phyloP scores from a whole-genome alignment of 2,888 invertebrate species.

The Tetragnatha montana region DNA sequence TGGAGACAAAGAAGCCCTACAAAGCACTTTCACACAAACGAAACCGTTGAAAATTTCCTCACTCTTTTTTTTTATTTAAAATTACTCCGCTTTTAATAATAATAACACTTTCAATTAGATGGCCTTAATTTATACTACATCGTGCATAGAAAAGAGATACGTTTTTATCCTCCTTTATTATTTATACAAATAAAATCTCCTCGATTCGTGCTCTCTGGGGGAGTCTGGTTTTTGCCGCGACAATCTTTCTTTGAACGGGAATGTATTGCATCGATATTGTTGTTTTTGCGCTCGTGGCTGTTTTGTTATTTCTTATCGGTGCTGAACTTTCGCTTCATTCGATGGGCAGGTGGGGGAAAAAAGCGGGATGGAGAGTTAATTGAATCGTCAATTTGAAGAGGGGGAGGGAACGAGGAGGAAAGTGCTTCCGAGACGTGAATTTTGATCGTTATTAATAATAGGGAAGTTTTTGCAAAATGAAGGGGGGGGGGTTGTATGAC shows the following conservation, averaged over 20 bases:
- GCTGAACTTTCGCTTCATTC: background rate
- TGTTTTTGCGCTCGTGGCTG: background rate
- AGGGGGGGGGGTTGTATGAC: too few relatives aligned
- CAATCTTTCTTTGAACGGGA: conserved; percentile 4
- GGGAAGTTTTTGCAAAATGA: too few relatives aligned
- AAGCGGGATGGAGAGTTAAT: background rate
- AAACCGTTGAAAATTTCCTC: too few relatives aligned
- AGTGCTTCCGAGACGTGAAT: too few relatives aligned
- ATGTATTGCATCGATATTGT: background rate
- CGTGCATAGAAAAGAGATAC: conserved; percentile 2
- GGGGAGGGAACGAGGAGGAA: too few relatives aligned
- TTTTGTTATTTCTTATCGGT: background rate
- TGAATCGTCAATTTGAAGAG: background rate
- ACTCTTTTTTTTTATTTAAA: conserved; percentile 16
- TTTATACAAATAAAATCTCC: conserved; percentile 20
- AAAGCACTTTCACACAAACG: too few relatives aligned
- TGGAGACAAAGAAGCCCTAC: too few relatives aligned
- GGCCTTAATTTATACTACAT: conserved; percentile 6
- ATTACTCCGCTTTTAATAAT: conserved; percentile 10
- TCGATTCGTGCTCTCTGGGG: conserved; percentile 6
- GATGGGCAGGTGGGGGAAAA: background rate
- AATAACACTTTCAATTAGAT: conserved; percentile 23
- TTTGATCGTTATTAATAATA: too few relatives aligned
- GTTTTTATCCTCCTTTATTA: conserved; percentile 15
- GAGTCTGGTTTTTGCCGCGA: background rate